A percentile compares a stretch with the other conserved stretches of the same genome.
Conservation (phyloP, 2,113 vertebrate genomes). For the Erythrocercus mccallii region DNA sequence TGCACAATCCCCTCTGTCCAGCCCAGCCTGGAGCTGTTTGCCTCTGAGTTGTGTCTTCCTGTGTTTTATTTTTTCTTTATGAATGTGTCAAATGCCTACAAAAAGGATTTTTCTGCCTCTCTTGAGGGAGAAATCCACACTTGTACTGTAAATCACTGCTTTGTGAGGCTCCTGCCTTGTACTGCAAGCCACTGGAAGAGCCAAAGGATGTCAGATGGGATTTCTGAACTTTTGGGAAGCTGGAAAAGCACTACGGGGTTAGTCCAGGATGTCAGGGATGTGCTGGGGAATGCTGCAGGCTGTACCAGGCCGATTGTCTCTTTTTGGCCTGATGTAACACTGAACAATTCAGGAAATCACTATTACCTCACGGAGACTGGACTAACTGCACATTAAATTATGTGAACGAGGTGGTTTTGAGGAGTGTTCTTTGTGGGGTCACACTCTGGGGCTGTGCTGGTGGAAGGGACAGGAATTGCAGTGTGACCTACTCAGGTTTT, state of each 20-base stretch:
- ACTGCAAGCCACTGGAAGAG: not conserved
- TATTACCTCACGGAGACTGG: not conserved
- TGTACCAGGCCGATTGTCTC: not conserved
- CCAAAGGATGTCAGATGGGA: not conserved
- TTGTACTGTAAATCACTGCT: not conserved
- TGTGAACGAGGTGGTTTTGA: not conserved
- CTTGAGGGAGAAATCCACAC: not conserved
- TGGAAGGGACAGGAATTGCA: not conserved
- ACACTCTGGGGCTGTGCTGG: not conserved
- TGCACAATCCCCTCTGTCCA: not conserved
- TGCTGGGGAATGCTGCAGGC: not conserved
- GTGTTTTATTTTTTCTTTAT: not conserved
- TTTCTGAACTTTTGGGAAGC: not conserved
- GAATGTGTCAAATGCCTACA: not conserved
- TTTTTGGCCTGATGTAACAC: not conserved
- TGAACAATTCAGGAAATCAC: not conserved
- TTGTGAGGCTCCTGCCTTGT: not conserved
- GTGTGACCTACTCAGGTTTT: fast-evolving
- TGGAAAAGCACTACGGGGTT: not conserved
- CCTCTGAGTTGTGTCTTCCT: not conserved
- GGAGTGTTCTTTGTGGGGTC: not conserved
- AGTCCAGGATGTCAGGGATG: not conserved
- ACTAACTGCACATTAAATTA: not conserved
- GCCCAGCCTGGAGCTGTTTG: not conserved
- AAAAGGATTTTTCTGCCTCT: not conserved